phyloP scores from a whole-genome alignment of 2,797 vertebrate genomes.

The Margarornis squamiger region DNA sequence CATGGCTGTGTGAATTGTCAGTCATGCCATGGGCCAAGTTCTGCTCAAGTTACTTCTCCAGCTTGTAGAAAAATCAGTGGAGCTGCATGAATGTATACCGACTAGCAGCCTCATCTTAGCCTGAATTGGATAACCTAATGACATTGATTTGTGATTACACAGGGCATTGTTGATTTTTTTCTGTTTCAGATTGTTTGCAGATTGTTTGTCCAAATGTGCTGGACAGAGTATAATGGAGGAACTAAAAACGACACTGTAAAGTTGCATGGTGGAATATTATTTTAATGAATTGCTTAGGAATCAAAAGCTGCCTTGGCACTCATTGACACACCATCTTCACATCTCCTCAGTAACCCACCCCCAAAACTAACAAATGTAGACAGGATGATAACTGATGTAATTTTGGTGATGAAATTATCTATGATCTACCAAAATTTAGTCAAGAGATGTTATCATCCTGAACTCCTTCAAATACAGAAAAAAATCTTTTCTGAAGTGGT shows the following conservation, averaged over 20 bases:
- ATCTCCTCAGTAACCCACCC: neutral
- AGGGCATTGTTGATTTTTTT: neutral
- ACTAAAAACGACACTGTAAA: neutral
- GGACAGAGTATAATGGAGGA: neutral
- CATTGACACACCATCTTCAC: conserved; percentile 17
- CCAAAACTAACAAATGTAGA: conserved; percentile 54
- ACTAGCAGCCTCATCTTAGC: rapidly evolving
- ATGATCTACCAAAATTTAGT: conserved; percentile 14
- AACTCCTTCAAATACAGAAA: neutral
- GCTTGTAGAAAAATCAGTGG: neutral
- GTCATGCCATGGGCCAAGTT: neutral
- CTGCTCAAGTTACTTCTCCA: neutral
- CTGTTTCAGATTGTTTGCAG: neutral
- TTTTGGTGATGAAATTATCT: conserved; percentile 27
- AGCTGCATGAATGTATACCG: neutral
- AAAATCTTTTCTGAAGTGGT: neutral
- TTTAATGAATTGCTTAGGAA: neutral
- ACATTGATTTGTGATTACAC: neutral
- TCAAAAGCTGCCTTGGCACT: neutral
- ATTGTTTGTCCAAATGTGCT: neutral
- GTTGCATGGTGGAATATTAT: neutral
- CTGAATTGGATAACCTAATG: neutral
- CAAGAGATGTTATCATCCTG: neutral
- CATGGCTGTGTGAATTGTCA: neutral
- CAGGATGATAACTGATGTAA: conserved; percentile 46